Evolutionary conservation across 2,797 vertebrate species (phyloP).

Genomic region (Naso thynnoides): DNA sequence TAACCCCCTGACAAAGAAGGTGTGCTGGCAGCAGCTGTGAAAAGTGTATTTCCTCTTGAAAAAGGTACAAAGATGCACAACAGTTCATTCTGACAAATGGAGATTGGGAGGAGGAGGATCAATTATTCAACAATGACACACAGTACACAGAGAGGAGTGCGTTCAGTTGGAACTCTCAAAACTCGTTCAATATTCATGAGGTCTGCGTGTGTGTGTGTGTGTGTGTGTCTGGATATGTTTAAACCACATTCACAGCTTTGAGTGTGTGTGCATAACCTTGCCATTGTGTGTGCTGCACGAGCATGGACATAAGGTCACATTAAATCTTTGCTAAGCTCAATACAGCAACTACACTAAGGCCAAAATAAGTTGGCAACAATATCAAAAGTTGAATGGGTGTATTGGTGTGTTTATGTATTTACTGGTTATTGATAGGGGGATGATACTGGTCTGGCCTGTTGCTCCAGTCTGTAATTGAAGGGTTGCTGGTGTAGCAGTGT

Average conservation of each 20-base stretch:
- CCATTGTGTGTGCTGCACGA: background rate
- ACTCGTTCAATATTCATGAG: conserved; percentile 81
- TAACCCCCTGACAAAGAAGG: conserved; percentile 9
- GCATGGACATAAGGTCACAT: background rate
- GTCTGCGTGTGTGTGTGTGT: conserved; percentile 37
- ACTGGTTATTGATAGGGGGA: conserved; percentile 36
- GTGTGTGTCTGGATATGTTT: conserved; percentile 17
- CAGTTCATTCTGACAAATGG: conserved; percentile 66
- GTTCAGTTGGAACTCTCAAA: conserved; percentile 69
- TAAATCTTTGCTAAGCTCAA: conserved; percentile 15
- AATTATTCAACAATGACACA: conserved; percentile 85
- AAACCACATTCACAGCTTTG: conserved; percentile 17
- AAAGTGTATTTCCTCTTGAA: conserved; percentile 28
- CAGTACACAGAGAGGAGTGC: conserved; percentile 61
- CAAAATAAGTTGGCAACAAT: background rate
- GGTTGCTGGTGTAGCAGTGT: conserved; percentile 48
- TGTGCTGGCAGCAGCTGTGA: conserved; percentile 7
- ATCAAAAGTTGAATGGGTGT: conserved; percentile 33
- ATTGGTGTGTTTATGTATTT: conserved; percentile 23
- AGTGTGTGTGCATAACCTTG: background rate
- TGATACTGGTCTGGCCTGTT: conserved; percentile 53
- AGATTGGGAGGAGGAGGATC: conserved; percentile 66
- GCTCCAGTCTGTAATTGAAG: conserved; percentile 68
- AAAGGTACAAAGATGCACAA: conserved; percentile 33
- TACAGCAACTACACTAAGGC: background rate